Conservation (phyloP, 2,797 vertebrate species). For the Buceros bicornis region DNA sequence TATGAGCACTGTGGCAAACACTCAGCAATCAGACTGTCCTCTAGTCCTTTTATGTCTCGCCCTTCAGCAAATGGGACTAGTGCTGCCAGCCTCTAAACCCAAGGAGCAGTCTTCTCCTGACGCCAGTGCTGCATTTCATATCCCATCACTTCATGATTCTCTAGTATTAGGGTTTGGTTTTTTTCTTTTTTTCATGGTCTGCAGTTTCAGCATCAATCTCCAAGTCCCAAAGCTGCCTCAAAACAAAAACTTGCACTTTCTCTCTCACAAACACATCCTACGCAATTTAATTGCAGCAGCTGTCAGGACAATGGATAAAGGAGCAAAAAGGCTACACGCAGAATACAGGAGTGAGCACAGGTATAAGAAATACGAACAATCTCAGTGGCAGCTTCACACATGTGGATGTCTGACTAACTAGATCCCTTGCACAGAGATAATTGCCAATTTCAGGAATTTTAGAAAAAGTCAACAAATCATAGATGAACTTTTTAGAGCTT, state of each 20-base stretch:
- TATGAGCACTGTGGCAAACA: conserved; percentile 39
- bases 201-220: conserved; percentile 13
- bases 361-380: not conserved
- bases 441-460: not conserved
- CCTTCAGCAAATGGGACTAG: not conserved
- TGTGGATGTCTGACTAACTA: not conserved
- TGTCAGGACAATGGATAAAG: conserved; percentile 5
- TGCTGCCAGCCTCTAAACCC: not conserved
- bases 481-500: not conserved
- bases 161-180: not conserved
- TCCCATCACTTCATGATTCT: conserved; percentile 6
- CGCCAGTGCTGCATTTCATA: conserved; percentile 25
- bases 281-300: conserved; percentile 10
- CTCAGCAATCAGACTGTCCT: conserved; percentile 43
- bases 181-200: not conserved
- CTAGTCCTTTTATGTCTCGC: not conserved
- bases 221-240: conserved; percentile 25
- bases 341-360: not conserved
- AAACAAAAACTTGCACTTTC: conserved; percentile 29
- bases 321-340: not conserved
- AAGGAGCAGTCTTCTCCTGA: not conserved
- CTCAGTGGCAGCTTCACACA: not conserved
- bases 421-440: not conserved
- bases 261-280: conserved; percentile 19
- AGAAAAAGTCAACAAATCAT: not conserved